phyloP scores from a whole-genome alignment of 2,113 vertebrate species.

The Myotis yumanensis region DNA sequence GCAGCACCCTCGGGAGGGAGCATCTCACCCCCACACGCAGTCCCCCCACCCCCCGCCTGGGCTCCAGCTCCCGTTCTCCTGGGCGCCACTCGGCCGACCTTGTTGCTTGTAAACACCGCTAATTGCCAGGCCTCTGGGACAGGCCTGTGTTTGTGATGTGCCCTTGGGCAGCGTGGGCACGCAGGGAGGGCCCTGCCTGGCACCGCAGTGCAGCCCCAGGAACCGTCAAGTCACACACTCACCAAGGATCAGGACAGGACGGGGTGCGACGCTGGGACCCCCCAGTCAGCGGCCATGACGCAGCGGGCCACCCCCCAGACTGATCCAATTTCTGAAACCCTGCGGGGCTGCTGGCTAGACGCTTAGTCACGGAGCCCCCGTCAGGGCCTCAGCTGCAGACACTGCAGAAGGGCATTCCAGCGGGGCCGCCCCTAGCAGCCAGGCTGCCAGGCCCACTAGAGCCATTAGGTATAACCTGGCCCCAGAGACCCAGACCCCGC shows the following conservation, averaged over 20 bases:
- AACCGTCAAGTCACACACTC: fast-evolving
- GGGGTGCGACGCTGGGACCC: neutral
- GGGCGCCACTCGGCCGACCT: neutral
- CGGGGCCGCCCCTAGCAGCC: neutral
- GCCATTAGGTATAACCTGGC: fast-evolving
- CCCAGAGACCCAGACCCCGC: neutral
- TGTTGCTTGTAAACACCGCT: slow-evolving; percentile 52
- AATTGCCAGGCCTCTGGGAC: neutral
- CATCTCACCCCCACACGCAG: fast-evolving
- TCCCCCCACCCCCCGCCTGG: neutral
- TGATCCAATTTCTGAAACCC: fast-evolving
- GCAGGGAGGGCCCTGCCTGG: neutral
- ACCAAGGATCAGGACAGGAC: fast-evolving
- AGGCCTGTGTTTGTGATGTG: neutral
- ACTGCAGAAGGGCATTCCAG: fast-evolving
- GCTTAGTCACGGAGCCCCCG: fast-evolving
- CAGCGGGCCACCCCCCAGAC: fast-evolving
- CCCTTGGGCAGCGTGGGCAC: neutral
- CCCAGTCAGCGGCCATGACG: no score
- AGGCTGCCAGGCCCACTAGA: neutral
- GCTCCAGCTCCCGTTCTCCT: neutral
- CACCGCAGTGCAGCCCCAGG: neutral
- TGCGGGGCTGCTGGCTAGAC: fast-evolving
- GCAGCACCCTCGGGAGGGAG: fast-evolving
- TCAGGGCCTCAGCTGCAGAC: fast-evolving